Percentiles rank a stretch among this genome's conserved stretches.
These are phyloP conservation scores for Cryptoblepharus egeriae DNA, from an alignment of 2,797 vertebrate genomes.

Conservation along the genomic window DNA sequence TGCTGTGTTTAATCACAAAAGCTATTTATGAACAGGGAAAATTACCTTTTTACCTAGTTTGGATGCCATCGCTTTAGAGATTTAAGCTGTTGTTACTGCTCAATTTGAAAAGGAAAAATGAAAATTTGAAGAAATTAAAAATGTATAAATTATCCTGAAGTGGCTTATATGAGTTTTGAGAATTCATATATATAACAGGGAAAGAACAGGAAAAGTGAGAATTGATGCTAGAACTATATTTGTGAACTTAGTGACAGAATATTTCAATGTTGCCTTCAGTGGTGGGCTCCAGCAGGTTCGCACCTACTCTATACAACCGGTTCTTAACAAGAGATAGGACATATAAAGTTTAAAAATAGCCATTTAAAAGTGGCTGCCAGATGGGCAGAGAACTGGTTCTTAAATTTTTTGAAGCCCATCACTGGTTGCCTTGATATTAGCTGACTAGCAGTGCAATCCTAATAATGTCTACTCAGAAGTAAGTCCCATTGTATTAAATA, in stretches of 20 bases:
- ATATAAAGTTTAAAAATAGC: no score
- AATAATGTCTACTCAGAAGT: no score
- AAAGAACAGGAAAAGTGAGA: neutral
- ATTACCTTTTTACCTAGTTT: neutral
- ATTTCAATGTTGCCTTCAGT: neutral
- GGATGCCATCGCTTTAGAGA: neutral
- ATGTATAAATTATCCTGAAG: neutral
- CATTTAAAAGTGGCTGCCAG: no score
- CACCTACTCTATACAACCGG: no score
- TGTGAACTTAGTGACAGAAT: neutral
- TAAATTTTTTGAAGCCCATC: no score
- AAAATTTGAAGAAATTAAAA: rapidly evolving
- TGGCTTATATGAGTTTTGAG: neutral
- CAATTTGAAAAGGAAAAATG: neutral
- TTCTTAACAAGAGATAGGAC: no score
- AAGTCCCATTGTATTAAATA: no score
- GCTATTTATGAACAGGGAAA: neutral
- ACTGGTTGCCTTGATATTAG: no score
- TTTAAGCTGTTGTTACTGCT: neutral
- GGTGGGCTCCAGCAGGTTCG: no score
- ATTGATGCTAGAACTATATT: neutral
- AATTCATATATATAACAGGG: neutral
- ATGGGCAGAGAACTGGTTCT: no score
- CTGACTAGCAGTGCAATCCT: no score
- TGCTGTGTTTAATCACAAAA: constrained; percentile 5